Evolutionary conservation across 2,113 vertebrate genomes (phyloP).

Genomic region (Blennius ocellaris): DNA sequence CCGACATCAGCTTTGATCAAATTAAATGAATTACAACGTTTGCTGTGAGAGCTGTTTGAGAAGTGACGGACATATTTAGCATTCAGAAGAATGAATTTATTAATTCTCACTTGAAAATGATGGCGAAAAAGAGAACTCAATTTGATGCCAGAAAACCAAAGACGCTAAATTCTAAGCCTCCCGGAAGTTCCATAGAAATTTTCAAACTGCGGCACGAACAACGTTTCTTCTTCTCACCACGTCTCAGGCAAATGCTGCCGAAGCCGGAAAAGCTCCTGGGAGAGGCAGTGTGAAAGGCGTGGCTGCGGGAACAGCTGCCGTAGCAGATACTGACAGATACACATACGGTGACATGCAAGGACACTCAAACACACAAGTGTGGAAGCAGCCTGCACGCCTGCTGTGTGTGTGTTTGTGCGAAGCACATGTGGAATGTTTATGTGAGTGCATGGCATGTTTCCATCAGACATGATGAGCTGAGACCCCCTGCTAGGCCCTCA

Average conservation of each 20-base stretch:
- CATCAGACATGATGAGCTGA: slow-evolving; percentile 32
- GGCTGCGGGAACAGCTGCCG: slow-evolving; percentile 58
- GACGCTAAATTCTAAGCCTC: no score
- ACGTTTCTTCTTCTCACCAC: not conserved
- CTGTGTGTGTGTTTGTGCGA: slow-evolving; percentile 9
- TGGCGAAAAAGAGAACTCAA: no score
- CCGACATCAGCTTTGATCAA: no score
- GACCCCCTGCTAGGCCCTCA: slow-evolving; percentile 19
- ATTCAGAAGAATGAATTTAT: no score
- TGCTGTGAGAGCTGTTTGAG: no score
- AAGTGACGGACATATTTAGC: no score
- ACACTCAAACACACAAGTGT: slow-evolving; percentile 25
- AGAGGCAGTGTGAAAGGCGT: slow-evolving; percentile 42
- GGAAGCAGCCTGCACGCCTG: not conserved
- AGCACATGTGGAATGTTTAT: slow-evolving; percentile 35
- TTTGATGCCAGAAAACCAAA: no score
- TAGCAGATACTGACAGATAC: slow-evolving; percentile 42
- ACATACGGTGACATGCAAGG: not conserved
- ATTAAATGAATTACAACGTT: no score
- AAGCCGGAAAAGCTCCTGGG: slow-evolving; percentile 47
- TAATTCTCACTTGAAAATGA: no score
- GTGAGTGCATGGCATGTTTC: slow-evolving; percentile 30
- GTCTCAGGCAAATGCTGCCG: slow-evolving; percentile 4
- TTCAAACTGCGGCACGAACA: no score
- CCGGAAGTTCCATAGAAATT: no score